These are phyloP conservation scores for Hyaena hyaena DNA, from an alignment of 2,113 vertebrate genomes.

Conservation along the genomic window DNA sequence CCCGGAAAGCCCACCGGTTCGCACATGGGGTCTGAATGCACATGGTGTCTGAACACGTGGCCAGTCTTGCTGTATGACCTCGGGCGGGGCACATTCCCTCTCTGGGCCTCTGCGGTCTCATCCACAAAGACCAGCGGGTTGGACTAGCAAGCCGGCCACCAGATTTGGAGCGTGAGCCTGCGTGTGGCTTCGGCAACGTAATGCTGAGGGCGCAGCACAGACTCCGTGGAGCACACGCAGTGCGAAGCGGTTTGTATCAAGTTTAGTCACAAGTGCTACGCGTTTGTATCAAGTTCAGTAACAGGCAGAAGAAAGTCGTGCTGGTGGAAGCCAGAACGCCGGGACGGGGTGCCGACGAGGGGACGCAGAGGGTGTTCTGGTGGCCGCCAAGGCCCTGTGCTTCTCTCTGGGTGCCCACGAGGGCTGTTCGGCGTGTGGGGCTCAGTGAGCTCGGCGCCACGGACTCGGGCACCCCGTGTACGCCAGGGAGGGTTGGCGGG, in stretches of 20 bases:
- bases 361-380: fast-evolving
- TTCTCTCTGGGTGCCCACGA: neutral
- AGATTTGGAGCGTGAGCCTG: neutral
- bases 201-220: fast-evolving
- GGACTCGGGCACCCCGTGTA: neutral
- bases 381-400: neutral
- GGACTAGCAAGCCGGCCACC: neutral
- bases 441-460: fast-evolving
- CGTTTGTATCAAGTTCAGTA: neutral
- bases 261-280: fast-evolving
- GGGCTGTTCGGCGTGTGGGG: too few species aligned
- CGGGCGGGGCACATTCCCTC: neutral
- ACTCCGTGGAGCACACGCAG: fast-evolving
- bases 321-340: neutral
- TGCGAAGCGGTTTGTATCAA: too few species aligned
- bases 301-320: too few species aligned
- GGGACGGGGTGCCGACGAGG: neutral
- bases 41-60: neutral
- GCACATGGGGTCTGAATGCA: neutral
- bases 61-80: neutral
- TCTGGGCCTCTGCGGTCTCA: neutral
- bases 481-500: fast-evolving
- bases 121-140: fast-evolving
- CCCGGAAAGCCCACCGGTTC: neutral
- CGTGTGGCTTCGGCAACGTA: fast-evolving